phyloP scores from a whole-genome alignment of 2,797 vertebrate genomes.

The Anguilla obscura region DNA sequence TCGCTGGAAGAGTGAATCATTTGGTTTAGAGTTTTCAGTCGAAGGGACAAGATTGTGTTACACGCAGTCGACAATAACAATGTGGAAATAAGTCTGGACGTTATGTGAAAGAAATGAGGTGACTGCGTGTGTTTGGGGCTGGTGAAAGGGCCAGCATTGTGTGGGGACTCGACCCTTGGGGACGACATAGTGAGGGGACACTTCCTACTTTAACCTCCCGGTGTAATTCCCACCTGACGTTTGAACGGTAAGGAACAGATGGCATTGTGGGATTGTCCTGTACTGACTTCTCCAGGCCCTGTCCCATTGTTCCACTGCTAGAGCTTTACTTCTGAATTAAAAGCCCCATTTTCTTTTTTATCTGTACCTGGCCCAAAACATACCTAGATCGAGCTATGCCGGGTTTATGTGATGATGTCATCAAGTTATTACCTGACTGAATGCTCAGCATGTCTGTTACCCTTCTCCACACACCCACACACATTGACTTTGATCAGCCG shows the following conservation, averaged over 20 bases:
- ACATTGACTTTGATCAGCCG: not conserved
- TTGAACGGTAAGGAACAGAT: not conserved
- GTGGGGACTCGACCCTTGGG: slow-evolving; percentile 22
- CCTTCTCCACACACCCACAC: not conserved
- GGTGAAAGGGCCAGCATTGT: slow-evolving; percentile 36
- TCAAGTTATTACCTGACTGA: not conserved
- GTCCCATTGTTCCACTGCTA: slow-evolving; percentile 9
- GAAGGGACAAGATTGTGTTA: slow-evolving; percentile 64
- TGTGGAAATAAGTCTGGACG: slow-evolving; percentile 65
- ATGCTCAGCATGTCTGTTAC: not conserved
- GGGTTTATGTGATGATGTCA: not conserved
- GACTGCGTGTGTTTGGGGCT: slow-evolving; percentile 55
- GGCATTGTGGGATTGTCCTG: not conserved
- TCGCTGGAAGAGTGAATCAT: slow-evolving; percentile 51
- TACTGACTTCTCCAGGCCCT: not conserved
- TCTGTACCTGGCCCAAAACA: not conserved
- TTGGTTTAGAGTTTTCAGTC: slow-evolving; percentile 59
- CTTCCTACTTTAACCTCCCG: slow-evolving; percentile 36
- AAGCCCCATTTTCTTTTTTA: not conserved
- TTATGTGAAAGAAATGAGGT: slow-evolving; percentile 52
- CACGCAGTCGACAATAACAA: slow-evolving; percentile 65
- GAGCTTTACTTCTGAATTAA: not conserved
- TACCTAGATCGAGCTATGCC: not conserved
- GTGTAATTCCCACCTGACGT: slow-evolving; percentile 11
- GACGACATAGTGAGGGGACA: slow-evolving; percentile 40